Percentiles rank a stretch among this genome's conserved stretches.
Conservation (phyloP, 2,888 invertebrate species). For the Perizoma affinitatum region DNA sequence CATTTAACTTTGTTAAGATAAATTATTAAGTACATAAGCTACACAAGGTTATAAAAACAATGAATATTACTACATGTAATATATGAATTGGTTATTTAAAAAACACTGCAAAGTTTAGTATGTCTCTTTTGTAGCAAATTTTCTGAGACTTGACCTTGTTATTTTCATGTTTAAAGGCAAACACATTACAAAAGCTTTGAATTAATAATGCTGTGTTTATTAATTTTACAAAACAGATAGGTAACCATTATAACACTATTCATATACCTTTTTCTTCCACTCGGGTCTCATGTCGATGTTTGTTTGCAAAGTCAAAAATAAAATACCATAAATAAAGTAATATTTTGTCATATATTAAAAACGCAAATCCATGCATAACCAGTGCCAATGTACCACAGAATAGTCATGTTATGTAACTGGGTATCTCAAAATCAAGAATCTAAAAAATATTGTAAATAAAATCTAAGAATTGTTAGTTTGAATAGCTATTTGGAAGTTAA, state of each 20-base stretch:
- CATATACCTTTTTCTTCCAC: conserved; percentile 78
- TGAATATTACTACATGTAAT: neutral
- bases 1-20: no score
- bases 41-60: conserved; percentile 3
- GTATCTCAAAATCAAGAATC: neutral
- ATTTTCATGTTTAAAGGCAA: conserved; percentile 8
- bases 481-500: conserved; percentile 3
- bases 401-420: no score
- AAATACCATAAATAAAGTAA: conserved; percentile 38
- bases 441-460: neutral
- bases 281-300: conserved; percentile 78
- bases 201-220: conserved; percentile 22
- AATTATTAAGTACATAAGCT: neutral
- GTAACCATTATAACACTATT: conserved; percentile 29
- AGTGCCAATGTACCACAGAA: no score
- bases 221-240: conserved; percentile 27
- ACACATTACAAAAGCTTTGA: conserved; percentile 30
- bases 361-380: neutral
- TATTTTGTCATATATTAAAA: neutral
- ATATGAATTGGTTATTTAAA: neutral
- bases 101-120: neutral
- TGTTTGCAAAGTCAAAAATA: conserved; percentile 76
- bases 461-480: neutral
- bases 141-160: conserved; percentile 14
- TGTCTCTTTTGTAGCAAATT: conserved; percentile 4